Evolutionary conservation across 2,888 invertebrate species (phyloP).

Genomic region (Nysson spinosus): DNA sequence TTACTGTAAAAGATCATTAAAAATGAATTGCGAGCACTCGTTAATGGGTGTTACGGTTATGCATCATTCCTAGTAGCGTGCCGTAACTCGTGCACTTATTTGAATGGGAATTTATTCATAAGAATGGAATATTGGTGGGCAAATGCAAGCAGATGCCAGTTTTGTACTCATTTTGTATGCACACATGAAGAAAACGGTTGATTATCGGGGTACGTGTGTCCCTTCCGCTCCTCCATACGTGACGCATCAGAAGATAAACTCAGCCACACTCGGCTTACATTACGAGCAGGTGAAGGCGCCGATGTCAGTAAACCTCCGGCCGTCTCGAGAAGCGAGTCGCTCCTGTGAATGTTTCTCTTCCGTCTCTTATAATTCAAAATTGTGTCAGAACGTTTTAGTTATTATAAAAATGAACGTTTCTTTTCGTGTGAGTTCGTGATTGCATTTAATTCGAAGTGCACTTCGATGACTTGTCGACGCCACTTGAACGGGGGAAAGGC

Average conservation of each 20-base stretch:
- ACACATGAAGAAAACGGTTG: conserved; percentile 42
- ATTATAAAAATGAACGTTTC: conserved; percentile 21
- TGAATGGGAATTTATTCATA: no score
- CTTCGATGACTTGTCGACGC: no score
- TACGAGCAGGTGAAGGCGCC: conserved; percentile 70
- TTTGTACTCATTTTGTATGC: conserved; percentile 26
- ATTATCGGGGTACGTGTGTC: conserved; percentile 46
- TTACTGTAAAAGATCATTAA: no score
- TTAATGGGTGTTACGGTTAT: no score
- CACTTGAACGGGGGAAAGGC: conserved; percentile 24
- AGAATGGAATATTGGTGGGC: conserved; percentile 10
- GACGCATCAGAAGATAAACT: conserved; percentile 66
- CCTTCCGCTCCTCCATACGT: conserved; percentile 59
- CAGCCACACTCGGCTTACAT: conserved; percentile 70
- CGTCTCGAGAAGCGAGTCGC: conserved; percentile 56
- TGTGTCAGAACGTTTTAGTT: conserved; percentile 9
- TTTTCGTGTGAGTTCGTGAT: conserved; percentile 26
- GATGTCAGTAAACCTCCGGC: conserved; percentile 74
- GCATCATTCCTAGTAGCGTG: background rate
- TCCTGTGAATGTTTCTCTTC: conserved; percentile 12
- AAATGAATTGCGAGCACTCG: no score
- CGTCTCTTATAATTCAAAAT: conserved; percentile 1
- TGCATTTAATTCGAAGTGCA: conserved; percentile 11
- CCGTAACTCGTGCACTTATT: conserved; percentile 11
- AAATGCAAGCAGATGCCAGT: conserved; percentile 18